phyloP scores from a whole-genome alignment of 2,888 invertebrate species.

The Acanthosepion esculentum region DNA sequence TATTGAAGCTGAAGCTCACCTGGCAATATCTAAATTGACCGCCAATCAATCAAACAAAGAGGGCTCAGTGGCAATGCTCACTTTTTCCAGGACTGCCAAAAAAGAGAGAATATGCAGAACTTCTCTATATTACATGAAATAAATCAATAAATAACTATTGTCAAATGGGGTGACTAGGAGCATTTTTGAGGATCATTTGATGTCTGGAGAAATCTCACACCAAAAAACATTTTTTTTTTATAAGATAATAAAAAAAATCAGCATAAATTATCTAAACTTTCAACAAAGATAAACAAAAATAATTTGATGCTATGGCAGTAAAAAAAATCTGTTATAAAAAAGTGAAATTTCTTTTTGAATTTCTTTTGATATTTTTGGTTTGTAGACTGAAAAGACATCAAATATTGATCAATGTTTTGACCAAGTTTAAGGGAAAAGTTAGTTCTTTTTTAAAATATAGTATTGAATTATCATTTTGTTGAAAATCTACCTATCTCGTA shows the following conservation, averaged over 20 bases:
- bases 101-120: neutral
- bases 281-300: neutral
- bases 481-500: no score
- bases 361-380: no score
- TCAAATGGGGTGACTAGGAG: neutral
- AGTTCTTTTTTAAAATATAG: no score
- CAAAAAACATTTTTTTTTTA: slow-evolving; percentile 33
- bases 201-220: neutral
- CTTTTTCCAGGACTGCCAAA: slow-evolving; percentile 11
- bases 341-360: no score
- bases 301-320: neutral
- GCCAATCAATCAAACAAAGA: slow-evolving; percentile 20
- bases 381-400: no score
- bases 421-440: no score
- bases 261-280: neutral
- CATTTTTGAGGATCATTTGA: neutral
- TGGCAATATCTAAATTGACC: slow-evolving; percentile 33
- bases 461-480: no score
- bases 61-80: neutral
- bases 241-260: neutral
- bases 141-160: neutral
- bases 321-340: neutral
- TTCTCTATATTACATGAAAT: neutral
- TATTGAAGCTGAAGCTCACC: slow-evolving; percentile 20
- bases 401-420: no score